Conservation (phyloP, 2,888 invertebrate species). For the Gari tellinella region DNA sequence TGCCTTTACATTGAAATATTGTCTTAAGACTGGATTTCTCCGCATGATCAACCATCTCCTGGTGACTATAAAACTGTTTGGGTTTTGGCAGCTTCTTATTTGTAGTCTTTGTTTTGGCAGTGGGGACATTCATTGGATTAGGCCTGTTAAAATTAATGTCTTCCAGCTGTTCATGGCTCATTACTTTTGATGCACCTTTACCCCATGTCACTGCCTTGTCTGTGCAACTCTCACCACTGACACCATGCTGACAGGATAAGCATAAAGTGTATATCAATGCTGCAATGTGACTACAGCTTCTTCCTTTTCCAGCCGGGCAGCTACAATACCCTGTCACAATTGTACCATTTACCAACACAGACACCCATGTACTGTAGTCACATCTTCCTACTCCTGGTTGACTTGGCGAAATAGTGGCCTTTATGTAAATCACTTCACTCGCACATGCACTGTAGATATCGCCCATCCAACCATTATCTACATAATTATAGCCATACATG, state of each 20-base stretch:
- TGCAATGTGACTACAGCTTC: conserved; percentile 35
- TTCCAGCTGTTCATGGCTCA: conserved; percentile 4
- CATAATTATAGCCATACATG: conserved; percentile 37
- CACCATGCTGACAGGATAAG: conserved; percentile 25
- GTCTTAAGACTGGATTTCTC: neutral
- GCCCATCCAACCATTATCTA: conserved; percentile 33
- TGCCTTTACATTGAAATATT: conserved; percentile 20
- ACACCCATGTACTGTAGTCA: conserved; percentile 25
- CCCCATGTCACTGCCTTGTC: conserved; percentile 30
- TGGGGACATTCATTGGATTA: neutral
- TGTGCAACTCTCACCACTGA: conserved; percentile 36
- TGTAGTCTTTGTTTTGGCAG: neutral
- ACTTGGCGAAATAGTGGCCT: conserved; percentile 13
- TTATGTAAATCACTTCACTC: neutral
- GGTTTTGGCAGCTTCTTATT: neutral
- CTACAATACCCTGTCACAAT: conserved; percentile 25
- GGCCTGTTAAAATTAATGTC: conserved; percentile 17
- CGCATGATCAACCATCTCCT: conserved; percentile 9
- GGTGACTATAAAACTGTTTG: conserved; percentile 22
- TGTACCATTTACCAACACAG: neutral
- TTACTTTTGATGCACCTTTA: conserved; percentile 17
- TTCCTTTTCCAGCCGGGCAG: conserved; percentile 26
- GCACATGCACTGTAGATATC: neutral
- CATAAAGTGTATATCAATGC: conserved; percentile 31
- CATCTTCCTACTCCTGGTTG: conserved; percentile 31